Conservation (phyloP, 2,113 vertebrate species). For the Cynocephalus volans region DNA sequence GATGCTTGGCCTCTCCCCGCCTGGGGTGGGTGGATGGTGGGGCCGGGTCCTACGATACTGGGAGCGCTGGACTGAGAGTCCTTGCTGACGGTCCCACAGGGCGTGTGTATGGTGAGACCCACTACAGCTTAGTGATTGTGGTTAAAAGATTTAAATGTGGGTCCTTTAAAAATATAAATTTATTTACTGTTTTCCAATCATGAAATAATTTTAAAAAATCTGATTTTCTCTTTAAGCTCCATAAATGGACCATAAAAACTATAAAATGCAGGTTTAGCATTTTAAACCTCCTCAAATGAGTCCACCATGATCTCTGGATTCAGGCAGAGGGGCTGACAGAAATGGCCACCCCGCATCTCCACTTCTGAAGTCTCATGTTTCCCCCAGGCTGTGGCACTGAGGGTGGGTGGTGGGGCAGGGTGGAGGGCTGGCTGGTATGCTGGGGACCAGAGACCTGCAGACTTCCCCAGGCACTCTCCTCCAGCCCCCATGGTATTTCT, state of each 20-base stretch:
- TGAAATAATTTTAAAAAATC: neutral
- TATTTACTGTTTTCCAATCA: neutral
- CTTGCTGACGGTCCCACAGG: accelerated
- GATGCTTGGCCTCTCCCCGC: too few species aligned
- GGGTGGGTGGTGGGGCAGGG: accelerated
- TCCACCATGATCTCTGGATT: neutral
- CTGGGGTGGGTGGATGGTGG: too few species aligned
- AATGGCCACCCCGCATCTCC: accelerated
- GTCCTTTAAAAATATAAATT: neutral
- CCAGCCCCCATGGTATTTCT: neutral
- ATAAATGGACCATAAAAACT: too few species aligned
- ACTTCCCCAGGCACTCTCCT: accelerated
- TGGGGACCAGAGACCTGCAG: neutral
- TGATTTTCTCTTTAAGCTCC: neutral
- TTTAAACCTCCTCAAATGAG: neutral
- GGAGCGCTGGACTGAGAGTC: neutral
- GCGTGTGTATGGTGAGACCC: accelerated
- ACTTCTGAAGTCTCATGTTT: accelerated
- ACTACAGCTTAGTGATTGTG: neutral
- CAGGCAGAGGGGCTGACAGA: neutral
- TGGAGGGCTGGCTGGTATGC: accelerated
- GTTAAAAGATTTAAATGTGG: neutral
- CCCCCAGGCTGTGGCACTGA: accelerated
- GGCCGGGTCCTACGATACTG: too few species aligned
- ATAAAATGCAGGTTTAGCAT: neutral